These are phyloP conservation scores for Agelaius phoeniceus DNA, from an alignment of 2,113 vertebrate species.

Conservation along the genomic window DNA sequence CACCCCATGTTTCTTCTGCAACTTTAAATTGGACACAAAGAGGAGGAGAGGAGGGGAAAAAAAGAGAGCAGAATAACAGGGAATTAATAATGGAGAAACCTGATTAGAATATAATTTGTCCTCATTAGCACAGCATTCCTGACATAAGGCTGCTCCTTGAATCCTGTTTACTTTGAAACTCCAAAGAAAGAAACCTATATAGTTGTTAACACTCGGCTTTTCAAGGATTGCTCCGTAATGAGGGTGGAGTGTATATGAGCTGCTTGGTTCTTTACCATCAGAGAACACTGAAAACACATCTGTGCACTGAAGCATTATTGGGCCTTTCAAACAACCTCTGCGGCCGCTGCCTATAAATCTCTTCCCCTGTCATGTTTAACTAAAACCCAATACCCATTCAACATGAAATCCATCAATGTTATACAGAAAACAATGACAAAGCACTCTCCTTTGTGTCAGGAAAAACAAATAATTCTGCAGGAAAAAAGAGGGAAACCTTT, in stretches of 20 bases:
- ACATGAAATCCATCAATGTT: constrained; percentile 90
- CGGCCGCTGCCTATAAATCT: constrained; percentile 86
- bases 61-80: constrained; percentile 63
- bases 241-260: constrained; percentile 57
- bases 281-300: constrained; percentile 61
- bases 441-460: constrained; percentile 83
- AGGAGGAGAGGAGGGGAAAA: not conserved
- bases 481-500: constrained; percentile 76
- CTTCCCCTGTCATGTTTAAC: constrained; percentile 82
- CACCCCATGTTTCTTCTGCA: constrained; percentile 71
- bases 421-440: constrained; percentile 88
- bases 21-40: constrained; percentile 73
- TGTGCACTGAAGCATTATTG: constrained; percentile 75
- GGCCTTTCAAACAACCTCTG: constrained; percentile 81
- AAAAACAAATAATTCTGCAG: constrained; percentile 76
- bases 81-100: constrained; percentile 75
- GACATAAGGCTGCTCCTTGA: constrained; percentile 71
- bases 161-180: constrained; percentile 78
- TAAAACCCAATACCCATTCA: constrained; percentile 92
- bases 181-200: constrained; percentile 74
- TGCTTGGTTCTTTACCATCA: constrained; percentile 61
- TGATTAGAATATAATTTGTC: constrained; percentile 80
- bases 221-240: constrained; percentile 61
- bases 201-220: constrained; percentile 68
- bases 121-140: constrained; percentile 76